phyloP scores from a whole-genome alignment of 2,888 invertebrate species.

The Danaus chrysippus region DNA sequence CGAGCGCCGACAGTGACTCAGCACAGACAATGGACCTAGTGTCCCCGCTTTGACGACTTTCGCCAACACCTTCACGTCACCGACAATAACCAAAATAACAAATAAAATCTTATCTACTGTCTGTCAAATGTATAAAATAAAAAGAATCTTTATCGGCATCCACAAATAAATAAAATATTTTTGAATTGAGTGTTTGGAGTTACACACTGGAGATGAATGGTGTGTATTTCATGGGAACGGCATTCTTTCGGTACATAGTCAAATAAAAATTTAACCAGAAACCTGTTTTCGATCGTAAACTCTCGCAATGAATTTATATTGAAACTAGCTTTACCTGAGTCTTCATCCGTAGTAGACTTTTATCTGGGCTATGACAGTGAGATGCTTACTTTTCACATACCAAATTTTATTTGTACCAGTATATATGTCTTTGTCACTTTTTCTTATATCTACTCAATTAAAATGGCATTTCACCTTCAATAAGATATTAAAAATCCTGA shows the following conservation, averaged over 20 bases:
- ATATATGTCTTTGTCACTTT: no score
- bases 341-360: no score
- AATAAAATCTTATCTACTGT: neutral
- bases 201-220: no score
- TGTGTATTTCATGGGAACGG: slow-evolving; percentile 9
- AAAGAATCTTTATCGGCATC: neutral
- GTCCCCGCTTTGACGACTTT: slow-evolving; percentile 61
- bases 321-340: slow-evolving; percentile 33
- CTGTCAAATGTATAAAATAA: neutral
- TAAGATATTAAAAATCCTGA: no score
- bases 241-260: slow-evolving; percentile 24
- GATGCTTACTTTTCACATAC: no score
- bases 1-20: slow-evolving; percentile 72
- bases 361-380: no score
- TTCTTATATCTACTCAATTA: no score
- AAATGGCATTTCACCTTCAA: no score
- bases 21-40: slow-evolving; percentile 64
- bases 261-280: slow-evolving; percentile 46
- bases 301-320: slow-evolving; percentile 55
- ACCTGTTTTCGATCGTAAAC: slow-evolving; percentile 44
- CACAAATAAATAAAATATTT: no score
- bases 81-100: slow-evolving; percentile 12
- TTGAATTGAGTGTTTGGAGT: no score
- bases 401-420: no score
- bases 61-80: slow-evolving; percentile 44